Conservation (phyloP, 2,797 vertebrate genomes). For the Cossypha dichroa region DNA sequence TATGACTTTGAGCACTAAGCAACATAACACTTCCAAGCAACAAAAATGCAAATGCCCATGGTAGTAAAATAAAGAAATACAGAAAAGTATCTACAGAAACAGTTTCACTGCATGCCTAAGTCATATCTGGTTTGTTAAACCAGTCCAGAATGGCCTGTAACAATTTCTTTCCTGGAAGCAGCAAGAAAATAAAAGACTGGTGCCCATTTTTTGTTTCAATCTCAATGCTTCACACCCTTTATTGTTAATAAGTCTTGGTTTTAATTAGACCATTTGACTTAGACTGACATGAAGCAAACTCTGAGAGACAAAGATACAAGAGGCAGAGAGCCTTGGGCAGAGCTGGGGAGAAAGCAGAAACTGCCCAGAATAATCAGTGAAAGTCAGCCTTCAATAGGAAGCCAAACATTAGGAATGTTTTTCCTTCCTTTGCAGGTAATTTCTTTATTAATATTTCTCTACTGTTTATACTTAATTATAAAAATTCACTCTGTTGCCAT, state of each 20-base stretch:
- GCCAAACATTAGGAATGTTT: not conserved
- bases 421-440: not conserved
- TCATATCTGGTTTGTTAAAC: not conserved
- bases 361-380: not conserved
- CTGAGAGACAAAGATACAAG: not conserved
- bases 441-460: not conserved
- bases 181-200: not conserved
- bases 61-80: not conserved
- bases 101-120: not conserved
- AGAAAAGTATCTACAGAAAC: not conserved
- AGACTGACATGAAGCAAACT: not conserved
- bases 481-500: not conserved
- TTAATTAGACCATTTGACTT: not conserved
- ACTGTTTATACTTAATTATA: not conserved
- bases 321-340: not conserved
- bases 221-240: not conserved
- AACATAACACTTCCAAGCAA: not conserved
- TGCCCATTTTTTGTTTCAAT: not conserved
- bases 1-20: not conserved
- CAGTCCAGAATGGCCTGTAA: not conserved
- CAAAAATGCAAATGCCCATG: conserved; percentile 1
- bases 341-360: not conserved
- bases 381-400: not conserved
- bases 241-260: not conserved
- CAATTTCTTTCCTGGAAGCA: not conserved